A percentile compares a stretch with the other conserved stretches of the same genome.
Conservation (phyloP, 2,888 invertebrate species). For the Thera obeliscata region DNA sequence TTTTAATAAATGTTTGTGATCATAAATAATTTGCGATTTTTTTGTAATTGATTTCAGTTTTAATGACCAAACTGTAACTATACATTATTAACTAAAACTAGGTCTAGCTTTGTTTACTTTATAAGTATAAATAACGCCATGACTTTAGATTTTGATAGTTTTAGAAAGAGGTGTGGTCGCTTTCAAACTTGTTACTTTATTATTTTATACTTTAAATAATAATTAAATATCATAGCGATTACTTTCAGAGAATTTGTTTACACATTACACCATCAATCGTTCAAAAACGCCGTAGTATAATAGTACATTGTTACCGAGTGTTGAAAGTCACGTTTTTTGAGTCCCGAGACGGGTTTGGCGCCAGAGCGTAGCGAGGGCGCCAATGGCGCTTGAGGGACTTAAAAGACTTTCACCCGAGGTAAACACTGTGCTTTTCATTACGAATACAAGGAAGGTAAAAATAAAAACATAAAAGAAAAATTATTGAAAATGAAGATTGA, state of each 20-base stretch:
- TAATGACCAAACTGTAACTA: conserved; percentile 17
- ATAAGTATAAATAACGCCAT: conserved; percentile 15
- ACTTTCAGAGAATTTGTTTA: neutral
- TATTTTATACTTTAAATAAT: neutral
- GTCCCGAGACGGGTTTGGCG: too few species aligned
- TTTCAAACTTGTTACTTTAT: conserved; percentile 17
- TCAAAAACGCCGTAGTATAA: neutral
- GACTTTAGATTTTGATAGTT: conserved; percentile 24
- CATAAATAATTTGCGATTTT: neutral
- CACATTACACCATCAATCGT: too few species aligned
- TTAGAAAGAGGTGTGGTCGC: conserved; percentile 30
- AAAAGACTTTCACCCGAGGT: too few species aligned
- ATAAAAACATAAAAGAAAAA: too few species aligned
- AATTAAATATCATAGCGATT: neutral
- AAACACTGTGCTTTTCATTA: too few species aligned
- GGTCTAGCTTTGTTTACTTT: conserved; percentile 33
- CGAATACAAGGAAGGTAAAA: too few species aligned
- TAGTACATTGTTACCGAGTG: too few species aligned
- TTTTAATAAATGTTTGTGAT: neutral
- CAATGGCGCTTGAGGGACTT: too few species aligned
- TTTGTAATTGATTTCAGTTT: neutral
- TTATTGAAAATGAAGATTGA: too few species aligned
- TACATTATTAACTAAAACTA: conserved; percentile 10
- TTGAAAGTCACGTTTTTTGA: too few species aligned
- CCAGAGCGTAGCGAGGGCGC: too few species aligned